These are phyloP conservation scores for Apogon hyalosoma DNA, from an alignment of 2,797 vertebrate genomes.

Conservation along the genomic window DNA sequence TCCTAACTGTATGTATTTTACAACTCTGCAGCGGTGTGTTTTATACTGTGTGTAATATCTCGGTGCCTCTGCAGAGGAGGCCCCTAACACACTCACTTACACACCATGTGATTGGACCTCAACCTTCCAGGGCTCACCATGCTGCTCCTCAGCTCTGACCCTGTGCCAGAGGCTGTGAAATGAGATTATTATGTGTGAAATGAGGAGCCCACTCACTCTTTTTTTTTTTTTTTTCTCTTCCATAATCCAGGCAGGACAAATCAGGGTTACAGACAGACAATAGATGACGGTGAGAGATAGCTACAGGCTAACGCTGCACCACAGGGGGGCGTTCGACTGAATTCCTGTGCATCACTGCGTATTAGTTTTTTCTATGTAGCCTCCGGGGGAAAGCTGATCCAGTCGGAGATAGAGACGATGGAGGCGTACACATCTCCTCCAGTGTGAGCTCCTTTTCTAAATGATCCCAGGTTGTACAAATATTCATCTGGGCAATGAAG, in stretches of 20 bases:
- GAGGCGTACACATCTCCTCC: conserved; percentile 28
- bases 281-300: conserved; percentile 46
- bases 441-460: conserved; percentile 38
- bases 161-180: conserved; percentile 67
- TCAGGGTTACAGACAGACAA: conserved; percentile 62
- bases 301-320: conserved; percentile 35
- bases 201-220: conserved; percentile 55
- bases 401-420: conserved; percentile 31
- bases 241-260: conserved; percentile 59
- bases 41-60: background rate
- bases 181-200: conserved; percentile 81
- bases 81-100: conserved; percentile 11
- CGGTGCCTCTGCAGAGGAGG: background rate
- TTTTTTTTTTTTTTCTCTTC: background rate
- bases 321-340: conserved; percentile 3
- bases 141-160: conserved; percentile 60
- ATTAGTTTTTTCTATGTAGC: conserved; percentile 22
- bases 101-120: conserved; percentile 55
- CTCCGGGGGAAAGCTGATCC: conserved; percentile 31
- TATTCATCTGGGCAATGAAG: conserved; percentile 54
- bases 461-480: conserved; percentile 71
- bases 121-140: conserved; percentile 46
- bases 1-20: too few species aligned
- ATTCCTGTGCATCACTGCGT: conserved; percentile 40
- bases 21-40: too few species aligned